Evolutionary conservation across 2,888 invertebrate species (phyloP).

Genomic region (Calliopum simillimum): DNA sequence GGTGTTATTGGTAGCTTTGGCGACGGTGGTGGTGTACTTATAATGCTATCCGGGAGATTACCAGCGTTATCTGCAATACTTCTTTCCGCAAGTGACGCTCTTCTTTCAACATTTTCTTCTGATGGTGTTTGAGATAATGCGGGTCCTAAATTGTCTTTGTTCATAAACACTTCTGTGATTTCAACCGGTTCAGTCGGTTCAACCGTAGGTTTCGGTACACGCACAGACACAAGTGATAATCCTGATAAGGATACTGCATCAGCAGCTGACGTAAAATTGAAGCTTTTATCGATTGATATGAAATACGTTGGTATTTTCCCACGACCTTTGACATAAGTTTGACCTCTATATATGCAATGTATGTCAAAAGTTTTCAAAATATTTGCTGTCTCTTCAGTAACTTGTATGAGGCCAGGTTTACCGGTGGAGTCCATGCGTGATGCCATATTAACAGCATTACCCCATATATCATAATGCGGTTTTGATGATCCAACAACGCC

Average conservation of each 20-base stretch:
- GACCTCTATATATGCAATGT: conserved; percentile 76
- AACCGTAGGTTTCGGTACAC: too few species aligned
- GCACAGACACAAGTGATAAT: too few species aligned
- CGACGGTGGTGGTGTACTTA: background rate
- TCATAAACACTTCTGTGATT: too few species aligned
- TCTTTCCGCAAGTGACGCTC: too few species aligned
- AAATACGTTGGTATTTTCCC: conserved; percentile 78
- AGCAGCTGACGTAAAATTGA: conserved; percentile 51
- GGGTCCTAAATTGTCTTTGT: too few species aligned
- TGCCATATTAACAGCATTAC: conserved; percentile 96
- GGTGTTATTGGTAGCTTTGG: background rate
- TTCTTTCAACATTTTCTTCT: too few species aligned
- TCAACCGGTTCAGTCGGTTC: too few species aligned
- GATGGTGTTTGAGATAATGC: too few species aligned
- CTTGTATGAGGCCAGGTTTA: conserved; percentile 81
- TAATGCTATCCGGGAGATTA: too few species aligned
- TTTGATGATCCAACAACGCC: conserved; percentile 95
- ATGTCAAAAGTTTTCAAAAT: conserved; percentile 77
- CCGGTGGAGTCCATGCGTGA: conserved; percentile 96
- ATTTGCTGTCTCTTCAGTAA: conserved; percentile 78
- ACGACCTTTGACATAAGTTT: conserved; percentile 79
- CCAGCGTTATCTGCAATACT: too few species aligned
- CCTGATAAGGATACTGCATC: too few species aligned
- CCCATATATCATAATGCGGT: conserved; percentile 97
- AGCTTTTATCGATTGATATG: conserved; percentile 75